These are phyloP conservation scores for Troides oblongomaculatus DNA, from an alignment of 2,888 invertebrate species.

Conservation along the genomic window DNA sequence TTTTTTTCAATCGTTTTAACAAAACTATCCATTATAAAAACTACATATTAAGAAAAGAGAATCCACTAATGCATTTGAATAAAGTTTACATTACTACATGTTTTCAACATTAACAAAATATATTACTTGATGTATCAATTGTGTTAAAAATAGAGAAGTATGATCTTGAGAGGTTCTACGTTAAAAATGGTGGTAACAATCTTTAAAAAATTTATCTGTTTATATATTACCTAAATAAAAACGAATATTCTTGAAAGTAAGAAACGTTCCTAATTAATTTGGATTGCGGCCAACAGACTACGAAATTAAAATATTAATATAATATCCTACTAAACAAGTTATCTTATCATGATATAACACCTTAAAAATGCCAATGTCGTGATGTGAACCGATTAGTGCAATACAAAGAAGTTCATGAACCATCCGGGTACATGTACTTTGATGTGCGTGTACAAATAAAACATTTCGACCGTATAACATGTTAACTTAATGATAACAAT, in stretches of 20 bases:
- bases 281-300: not conserved
- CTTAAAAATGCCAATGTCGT: not conserved
- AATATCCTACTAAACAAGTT: not conserved
- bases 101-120: not conserved
- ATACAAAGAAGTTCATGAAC: constrained; percentile 6
- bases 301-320: constrained; percentile 2
- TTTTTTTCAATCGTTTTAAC: not conserved
- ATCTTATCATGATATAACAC: not conserved
- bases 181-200: not conserved
- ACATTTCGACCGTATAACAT: constrained; percentile 16
- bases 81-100: not conserved
- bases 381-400: not conserved
- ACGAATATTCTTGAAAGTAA: not conserved
- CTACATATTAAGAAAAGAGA: not conserved
- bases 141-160: not conserved
- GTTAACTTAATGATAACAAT: constrained; percentile 21
- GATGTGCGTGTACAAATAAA: constrained; percentile 7
- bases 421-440: constrained; percentile 9
- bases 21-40: not conserved
- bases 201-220: not conserved
- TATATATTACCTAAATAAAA: too few relatives aligned
- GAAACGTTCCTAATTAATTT: not conserved
- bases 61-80: constrained; percentile 1
- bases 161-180: not conserved
- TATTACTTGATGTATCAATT: not conserved